Evolutionary conservation across 2,797 vertebrate genomes (phyloP).

Genomic region (Artibeus lituratus): DNA sequence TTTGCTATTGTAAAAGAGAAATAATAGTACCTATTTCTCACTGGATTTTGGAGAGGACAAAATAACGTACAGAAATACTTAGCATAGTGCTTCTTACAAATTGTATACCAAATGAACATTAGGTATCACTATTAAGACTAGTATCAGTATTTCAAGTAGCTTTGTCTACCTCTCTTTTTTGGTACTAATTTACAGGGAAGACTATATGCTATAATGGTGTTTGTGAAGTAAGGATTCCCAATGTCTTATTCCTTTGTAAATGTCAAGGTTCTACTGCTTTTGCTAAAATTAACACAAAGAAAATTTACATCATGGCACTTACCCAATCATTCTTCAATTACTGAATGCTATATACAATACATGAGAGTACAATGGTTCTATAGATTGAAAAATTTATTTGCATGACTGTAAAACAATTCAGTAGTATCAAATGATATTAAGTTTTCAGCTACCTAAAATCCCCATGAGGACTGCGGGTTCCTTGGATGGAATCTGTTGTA

Average conservation of each 20-base stretch:
- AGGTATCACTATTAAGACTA: neutral
- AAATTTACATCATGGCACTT: neutral
- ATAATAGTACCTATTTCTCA: neutral
- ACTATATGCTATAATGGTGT: neutral
- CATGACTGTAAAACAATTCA: neutral
- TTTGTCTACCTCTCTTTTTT: neutral
- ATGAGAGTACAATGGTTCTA: neutral
- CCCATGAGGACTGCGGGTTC: conserved; percentile 99
- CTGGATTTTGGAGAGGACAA: neutral
- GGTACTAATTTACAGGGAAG: neutral
- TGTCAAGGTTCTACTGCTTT: neutral
- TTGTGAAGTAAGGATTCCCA: neutral
- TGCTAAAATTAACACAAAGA: conserved; percentile 41
- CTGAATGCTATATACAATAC: neutral
- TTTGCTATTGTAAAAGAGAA: conserved; percentile 21
- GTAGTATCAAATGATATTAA: conserved; percentile 31
- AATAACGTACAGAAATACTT: conserved; percentile 25
- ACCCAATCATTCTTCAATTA: neutral
- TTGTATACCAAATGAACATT: neutral
- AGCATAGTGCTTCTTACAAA: neutral
- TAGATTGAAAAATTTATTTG: neutral
- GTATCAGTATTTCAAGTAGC: neutral
- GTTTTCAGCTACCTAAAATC: conserved; percentile 89
- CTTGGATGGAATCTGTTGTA: conserved; percentile 97
- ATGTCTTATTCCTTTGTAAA: conserved; percentile 6